Conservation (phyloP, 2,797 vertebrate species). For the Gila robusta region DNA sequence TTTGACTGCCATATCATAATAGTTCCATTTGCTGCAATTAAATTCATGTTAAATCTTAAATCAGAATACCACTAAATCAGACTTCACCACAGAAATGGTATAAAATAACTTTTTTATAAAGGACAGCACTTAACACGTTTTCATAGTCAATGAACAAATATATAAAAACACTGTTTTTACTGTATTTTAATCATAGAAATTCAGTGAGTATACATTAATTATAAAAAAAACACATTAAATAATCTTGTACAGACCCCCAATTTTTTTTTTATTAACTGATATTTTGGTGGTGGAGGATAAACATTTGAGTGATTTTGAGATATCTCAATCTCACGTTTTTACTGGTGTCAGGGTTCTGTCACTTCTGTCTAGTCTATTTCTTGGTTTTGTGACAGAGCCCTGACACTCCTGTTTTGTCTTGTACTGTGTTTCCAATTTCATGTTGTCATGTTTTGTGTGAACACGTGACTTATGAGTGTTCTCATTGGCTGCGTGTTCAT, state of each 20-base stretch:
- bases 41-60: neutral
- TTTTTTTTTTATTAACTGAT: neutral
- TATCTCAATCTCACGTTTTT: constrained; percentile 35
- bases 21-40: neutral
- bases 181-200: neutral
- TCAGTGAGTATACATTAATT: neutral
- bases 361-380: too few relatives aligned
- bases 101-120: constrained; percentile 1
- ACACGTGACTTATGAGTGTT: too few relatives aligned
- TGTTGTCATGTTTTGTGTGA: too few relatives aligned
- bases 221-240: neutral
- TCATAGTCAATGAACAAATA: too few relatives aligned
- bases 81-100: neutral
- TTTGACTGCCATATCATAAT: neutral
- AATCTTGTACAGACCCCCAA: neutral
- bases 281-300: neutral
- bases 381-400: too few relatives aligned
- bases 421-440: too few relatives aligned
- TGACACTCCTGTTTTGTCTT: too few relatives aligned
- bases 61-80: neutral
- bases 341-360: too few relatives aligned
- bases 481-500: too few relatives aligned
- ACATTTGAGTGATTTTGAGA: neutral
- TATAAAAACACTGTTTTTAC: neutral
- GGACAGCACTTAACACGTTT: constrained; percentile 23